Conservation (phyloP, 2,888 invertebrate genomes). For the Drosophila kuntzei region DNA sequence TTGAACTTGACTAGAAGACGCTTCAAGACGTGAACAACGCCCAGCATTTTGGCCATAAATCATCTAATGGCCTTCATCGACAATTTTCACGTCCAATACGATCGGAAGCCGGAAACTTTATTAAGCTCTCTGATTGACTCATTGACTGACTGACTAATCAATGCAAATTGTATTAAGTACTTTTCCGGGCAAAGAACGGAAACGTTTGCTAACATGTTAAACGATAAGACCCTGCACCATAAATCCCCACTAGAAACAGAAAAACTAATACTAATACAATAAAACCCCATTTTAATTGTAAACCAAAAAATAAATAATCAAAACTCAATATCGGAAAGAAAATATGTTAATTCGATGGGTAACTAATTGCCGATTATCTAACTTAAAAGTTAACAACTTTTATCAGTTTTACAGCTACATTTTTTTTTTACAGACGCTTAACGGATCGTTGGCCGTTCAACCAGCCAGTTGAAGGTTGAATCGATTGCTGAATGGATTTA, state of each 20-base stretch:
- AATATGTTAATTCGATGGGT: slow-evolving; percentile 35
- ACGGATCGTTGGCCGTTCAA: slow-evolving; percentile 36
- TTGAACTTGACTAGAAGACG: slow-evolving; percentile 49
- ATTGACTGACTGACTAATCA: slow-evolving; percentile 41
- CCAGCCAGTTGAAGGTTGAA: slow-evolving; percentile 36
- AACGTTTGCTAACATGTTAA: slow-evolving; percentile 47
- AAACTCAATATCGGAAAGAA: slow-evolving; percentile 24
- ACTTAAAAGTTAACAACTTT: slow-evolving; percentile 1
- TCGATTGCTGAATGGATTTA: slow-evolving; percentile 18
- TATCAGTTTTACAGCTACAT: slow-evolving; percentile 34
- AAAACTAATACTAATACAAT: neutral
- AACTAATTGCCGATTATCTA: slow-evolving; percentile 34
- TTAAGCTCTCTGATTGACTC: slow-evolving; percentile 1
- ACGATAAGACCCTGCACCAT: slow-evolving; percentile 45
- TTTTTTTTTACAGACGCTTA: slow-evolving; percentile 29
- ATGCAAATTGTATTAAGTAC: slow-evolving; percentile 46
- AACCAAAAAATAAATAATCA: neutral
- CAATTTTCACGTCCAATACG: slow-evolving; percentile 62
- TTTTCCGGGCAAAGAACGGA: slow-evolving; percentile 57
- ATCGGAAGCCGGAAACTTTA: slow-evolving; percentile 65
- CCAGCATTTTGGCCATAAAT: slow-evolving; percentile 54
- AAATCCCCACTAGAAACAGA: neutral
- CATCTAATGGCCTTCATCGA: slow-evolving; percentile 55
- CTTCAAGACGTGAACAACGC: slow-evolving; percentile 40
- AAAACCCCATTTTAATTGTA: slow-evolving; percentile 28